Evolutionary conservation across 1,140 invertebrate genomes (phyloP).

Genomic region (Laupala kohalensis): DNA sequence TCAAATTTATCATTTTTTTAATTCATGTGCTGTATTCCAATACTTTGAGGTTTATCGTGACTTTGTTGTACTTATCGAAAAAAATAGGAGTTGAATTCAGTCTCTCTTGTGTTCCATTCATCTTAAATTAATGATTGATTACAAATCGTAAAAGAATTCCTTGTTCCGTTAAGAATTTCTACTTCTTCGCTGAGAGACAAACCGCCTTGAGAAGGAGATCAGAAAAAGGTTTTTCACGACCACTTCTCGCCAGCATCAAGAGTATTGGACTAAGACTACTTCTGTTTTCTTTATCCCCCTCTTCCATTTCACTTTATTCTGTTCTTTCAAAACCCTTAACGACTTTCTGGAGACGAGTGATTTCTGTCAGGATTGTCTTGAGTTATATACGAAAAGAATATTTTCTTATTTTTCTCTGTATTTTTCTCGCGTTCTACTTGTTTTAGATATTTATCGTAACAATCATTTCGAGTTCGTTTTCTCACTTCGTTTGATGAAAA

Average conservation of each 20-base stretch:
- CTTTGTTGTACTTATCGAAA: too few species aligned
- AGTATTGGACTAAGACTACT: neutral
- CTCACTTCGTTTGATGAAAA: too few species aligned
- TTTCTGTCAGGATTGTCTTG: neutral
- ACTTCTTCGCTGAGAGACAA: neutral
- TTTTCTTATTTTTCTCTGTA: neutral
- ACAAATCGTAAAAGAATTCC: neutral
- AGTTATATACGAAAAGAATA: neutral
- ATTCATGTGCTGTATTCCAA: too few species aligned
- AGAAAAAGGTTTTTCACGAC: neutral
- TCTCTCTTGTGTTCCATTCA: too few species aligned
- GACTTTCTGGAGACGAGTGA: neutral
- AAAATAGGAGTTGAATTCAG: too few species aligned
- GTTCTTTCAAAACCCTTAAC: neutral
- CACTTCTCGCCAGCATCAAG: neutral
- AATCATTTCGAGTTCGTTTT: too few species aligned
- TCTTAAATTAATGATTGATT: too few species aligned
- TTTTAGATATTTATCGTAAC: neutral
- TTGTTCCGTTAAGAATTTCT: neutral
- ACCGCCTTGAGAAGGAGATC: neutral
- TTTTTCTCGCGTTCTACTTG: neutral
- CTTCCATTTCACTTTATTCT: neutral
- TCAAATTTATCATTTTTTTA: too few species aligned
- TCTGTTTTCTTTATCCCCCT: neutral
- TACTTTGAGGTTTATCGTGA: too few species aligned